phyloP scores from a whole-genome alignment of 2,888 invertebrate species.

The Idaea straminata region DNA sequence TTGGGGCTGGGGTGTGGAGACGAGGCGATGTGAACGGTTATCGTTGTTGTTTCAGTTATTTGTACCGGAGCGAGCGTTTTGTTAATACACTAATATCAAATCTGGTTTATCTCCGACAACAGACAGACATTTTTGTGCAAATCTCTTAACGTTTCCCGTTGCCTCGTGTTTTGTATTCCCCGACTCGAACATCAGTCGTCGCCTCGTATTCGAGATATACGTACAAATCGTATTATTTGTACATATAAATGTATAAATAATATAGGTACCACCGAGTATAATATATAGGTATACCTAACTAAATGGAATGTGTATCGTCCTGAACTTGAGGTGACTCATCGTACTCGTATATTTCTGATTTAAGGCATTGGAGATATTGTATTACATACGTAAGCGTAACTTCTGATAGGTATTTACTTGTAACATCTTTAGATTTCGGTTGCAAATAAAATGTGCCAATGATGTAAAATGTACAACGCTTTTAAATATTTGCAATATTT shows the following conservation, averaged over 20 bases:
- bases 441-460: too few relatives aligned
- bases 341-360: background rate
- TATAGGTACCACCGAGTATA: too few relatives aligned
- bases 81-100: constrained; percentile 12
- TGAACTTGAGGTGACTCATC: background rate
- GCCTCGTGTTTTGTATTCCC: background rate
- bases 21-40: constrained; percentile 9
- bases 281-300: too few relatives aligned
- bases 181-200: too few relatives aligned
- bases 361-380: background rate
- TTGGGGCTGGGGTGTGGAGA: background rate
- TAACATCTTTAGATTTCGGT: too few relatives aligned
- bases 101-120: constrained; percentile 7
- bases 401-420: too few relatives aligned
- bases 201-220: background rate
- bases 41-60: constrained; percentile 17
- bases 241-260: background rate
- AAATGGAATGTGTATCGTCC: background rate
- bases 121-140: background rate
- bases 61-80: constrained; percentile 12
- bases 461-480: too few relatives aligned
- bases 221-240: background rate
- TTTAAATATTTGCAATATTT: too few relatives aligned
- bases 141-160: constrained; percentile 1
- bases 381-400: too few relatives aligned